These are phyloP conservation scores for Drosophila neotestacea DNA, from an alignment of 2,888 invertebrate species.

Conservation along the genomic window DNA sequence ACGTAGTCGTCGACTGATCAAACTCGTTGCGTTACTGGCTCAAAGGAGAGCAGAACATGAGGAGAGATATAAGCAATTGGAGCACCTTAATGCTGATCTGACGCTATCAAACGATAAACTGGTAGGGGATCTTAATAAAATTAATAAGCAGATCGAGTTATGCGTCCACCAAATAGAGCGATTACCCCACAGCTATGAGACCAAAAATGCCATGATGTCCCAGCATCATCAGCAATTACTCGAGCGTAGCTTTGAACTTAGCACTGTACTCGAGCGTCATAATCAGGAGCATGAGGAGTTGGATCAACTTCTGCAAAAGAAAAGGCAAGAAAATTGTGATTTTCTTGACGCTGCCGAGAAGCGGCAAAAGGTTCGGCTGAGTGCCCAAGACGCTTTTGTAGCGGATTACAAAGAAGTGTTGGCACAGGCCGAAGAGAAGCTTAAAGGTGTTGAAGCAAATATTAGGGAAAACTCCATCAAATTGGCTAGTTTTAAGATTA, in stretches of 20 bases:
- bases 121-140: constrained; percentile 8
- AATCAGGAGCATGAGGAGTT: constrained; percentile 18
- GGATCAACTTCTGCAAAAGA: constrained; percentile 8
- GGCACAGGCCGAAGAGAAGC: constrained; percentile 21
- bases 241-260: constrained; percentile 19
- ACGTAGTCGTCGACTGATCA: constrained; percentile 26
- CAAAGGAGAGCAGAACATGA: constrained; percentile 26
- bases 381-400: constrained; percentile 7
- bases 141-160: constrained; percentile 32
- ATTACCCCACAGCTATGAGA: constrained; percentile 30
- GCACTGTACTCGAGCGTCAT: constrained; percentile 27
- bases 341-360: constrained; percentile 56
- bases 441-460: constrained; percentile 18
- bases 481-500: constrained; percentile 13
- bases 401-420: constrained; percentile 20
- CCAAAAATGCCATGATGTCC: constrained; percentile 17
- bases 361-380: constrained; percentile 38
- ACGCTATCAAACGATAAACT: constrained; percentile 17
- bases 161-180: constrained; percentile 36
- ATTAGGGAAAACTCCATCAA: constrained; percentile 1
- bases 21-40: constrained; percentile 29
- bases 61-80: constrained; percentile 36
- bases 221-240: constrained; percentile 41
- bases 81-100: constrained; percentile 34
- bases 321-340: constrained; percentile 47